These are phyloP conservation scores for Chloroceryle amazona DNA, from an alignment of 2,797 vertebrate genomes.

Conservation along the genomic window DNA sequence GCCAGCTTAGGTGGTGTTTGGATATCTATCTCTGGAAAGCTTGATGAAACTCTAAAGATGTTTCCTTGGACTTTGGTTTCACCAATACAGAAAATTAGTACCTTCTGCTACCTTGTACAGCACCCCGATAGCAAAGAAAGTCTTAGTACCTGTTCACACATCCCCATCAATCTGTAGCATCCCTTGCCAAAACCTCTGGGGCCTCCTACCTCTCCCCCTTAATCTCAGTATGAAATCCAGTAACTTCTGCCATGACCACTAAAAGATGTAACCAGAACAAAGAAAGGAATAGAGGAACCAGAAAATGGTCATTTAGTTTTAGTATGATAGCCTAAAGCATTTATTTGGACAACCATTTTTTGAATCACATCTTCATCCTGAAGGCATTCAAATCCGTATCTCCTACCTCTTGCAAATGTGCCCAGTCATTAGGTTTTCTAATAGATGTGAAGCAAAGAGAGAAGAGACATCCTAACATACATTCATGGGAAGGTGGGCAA, in stretches of 20 bases:
- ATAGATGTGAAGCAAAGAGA: not conserved
- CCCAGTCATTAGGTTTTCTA: not conserved
- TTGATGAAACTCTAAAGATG: not conserved
- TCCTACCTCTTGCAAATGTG: not conserved
- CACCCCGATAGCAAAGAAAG: not conserved
- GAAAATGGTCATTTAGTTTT: not conserved
- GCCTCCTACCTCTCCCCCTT: not conserved
- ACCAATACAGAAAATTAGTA: slow-evolving; percentile 10
- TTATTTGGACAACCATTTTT: not conserved
- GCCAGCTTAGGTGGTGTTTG: not conserved
- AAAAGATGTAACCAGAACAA: not conserved
- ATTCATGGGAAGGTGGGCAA: not conserved
- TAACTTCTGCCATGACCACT: not conserved
- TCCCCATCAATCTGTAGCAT: not conserved
- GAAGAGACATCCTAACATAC: not conserved
- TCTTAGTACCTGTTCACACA: not conserved
- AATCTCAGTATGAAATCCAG: not conserved
- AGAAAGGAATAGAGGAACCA: not conserved
- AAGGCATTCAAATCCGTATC: not conserved
- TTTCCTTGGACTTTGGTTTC: not conserved
- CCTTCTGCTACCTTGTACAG: not conserved
- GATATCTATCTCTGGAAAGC: not conserved
- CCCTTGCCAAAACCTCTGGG: not conserved
- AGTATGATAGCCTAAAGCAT: not conserved
- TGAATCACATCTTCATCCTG: not conserved